A percentile compares a stretch with the other conserved stretches of the same genome.
These are phyloP conservation scores for Chymomyza procnemis DNA, from an alignment of 2,888 invertebrate species.

Conservation along the genomic window DNA sequence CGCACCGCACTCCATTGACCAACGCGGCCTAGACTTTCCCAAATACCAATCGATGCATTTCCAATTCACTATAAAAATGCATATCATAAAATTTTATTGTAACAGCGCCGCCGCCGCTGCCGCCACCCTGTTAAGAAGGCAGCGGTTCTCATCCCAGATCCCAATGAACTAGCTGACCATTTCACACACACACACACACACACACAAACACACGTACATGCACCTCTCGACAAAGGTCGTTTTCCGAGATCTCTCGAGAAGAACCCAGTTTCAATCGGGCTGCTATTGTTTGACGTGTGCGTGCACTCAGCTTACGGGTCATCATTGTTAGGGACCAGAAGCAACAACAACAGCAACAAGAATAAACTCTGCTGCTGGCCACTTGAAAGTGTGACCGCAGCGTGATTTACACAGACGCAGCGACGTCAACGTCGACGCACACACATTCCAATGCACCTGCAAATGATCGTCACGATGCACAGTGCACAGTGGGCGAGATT, in stretches of 20 bases:
- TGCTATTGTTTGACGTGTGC: slow-evolving; percentile 64
- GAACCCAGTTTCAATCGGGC: slow-evolving; percentile 15
- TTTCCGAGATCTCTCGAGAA: slow-evolving; percentile 29
- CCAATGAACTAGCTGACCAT: slow-evolving; percentile 43
- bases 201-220: too few relatives aligned
- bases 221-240: slow-evolving; percentile 61
- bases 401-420: slow-evolving; percentile 65
- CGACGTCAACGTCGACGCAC: slow-evolving; percentile 46
- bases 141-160: slow-evolving; percentile 1
- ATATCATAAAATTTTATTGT: slow-evolving; percentile 70
- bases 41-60: slow-evolving; percentile 50
- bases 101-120: slow-evolving; percentile 42
- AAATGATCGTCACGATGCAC: slow-evolving; percentile 35
- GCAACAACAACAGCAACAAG: slow-evolving; percentile 15
- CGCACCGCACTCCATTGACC: slow-evolving; percentile 31
- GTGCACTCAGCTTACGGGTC: slow-evolving; percentile 27
- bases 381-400: slow-evolving; percentile 74
- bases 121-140: slow-evolving; percentile 20
- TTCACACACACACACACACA: too few relatives aligned
- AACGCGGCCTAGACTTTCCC: slow-evolving; percentile 42
- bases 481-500: too few relatives aligned
- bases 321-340: slow-evolving; percentile 22
- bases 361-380: slow-evolving; percentile 32
- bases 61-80: slow-evolving; percentile 64
- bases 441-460: slow-evolving; percentile 72